phyloP scores from a whole-genome alignment of 2,797 vertebrate species.

The Danio tinwini region DNA sequence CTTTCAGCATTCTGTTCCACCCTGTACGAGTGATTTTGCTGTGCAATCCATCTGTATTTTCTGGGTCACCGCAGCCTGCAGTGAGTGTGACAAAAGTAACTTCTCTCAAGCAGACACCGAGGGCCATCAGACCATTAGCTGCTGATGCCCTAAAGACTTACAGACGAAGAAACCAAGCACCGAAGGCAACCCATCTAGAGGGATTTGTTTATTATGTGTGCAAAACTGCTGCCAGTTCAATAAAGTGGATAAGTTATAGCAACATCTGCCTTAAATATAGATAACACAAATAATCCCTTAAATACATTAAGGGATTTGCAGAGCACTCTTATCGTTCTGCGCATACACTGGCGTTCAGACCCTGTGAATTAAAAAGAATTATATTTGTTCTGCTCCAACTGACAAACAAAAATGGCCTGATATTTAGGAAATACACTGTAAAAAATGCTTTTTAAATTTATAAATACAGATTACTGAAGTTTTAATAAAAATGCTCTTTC shows the following conservation, averaged over 20 bases:
- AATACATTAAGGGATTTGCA: conserved; percentile 21
- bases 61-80: conserved; percentile 19
- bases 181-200: conserved; percentile 23
- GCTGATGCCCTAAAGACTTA: neutral
- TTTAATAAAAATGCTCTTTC: no score
- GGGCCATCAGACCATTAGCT: neutral
- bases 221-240: conserved; percentile 16
- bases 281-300: conserved; percentile 27
- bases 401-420: neutral
- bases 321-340: neutral
- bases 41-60: conserved; percentile 38
- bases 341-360: neutral
- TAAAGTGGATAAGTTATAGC: neutral
- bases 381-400: neutral
- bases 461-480: no score
- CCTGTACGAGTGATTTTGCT: conserved; percentile 21
- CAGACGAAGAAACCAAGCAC: neutral
- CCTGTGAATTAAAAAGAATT: neutral
- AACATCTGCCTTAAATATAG: conserved; percentile 4
- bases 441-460: no score
- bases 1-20: conserved; percentile 43
- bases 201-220: conserved; percentile 28
- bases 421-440: neutral
- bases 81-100: conserved; percentile 5
- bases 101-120: conserved; percentile 4